These are phyloP conservation scores for Aricia agestis DNA, from an alignment of 1,140 invertebrate genomes.

Conservation along the genomic window DNA sequence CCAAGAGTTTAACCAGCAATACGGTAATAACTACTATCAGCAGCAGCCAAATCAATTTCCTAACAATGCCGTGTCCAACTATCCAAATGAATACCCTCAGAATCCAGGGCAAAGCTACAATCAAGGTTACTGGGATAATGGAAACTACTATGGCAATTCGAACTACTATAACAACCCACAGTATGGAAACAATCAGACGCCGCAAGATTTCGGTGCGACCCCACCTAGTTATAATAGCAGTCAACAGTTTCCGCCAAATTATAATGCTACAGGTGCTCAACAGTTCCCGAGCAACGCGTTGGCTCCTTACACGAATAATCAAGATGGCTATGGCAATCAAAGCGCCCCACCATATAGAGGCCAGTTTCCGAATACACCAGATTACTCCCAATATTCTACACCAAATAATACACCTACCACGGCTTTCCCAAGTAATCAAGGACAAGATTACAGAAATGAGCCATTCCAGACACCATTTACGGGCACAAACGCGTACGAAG, in stretches of 20 bases:
- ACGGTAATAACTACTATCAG: constrained; percentile 59
- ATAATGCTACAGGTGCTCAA: constrained; percentile 36
- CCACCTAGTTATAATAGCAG: constrained; percentile 43
- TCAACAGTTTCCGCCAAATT: constrained; percentile 51
- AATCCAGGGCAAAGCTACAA: constrained; percentile 54
- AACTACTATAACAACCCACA: constrained; percentile 64
- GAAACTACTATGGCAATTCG: constrained; percentile 59
- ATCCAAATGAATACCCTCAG: constrained; percentile 57
- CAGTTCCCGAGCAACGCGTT: constrained; percentile 33
- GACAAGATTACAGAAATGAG: constrained; percentile 32
- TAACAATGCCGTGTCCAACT: constrained; percentile 44
- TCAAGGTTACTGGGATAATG: constrained; percentile 60
- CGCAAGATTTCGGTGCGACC: constrained; percentile 34
- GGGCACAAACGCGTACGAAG: constrained; percentile 39
- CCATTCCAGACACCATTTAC: constrained; percentile 40
- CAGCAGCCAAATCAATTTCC: constrained; percentile 47
- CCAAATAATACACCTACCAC: not conserved
- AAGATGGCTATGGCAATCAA: constrained; percentile 50
- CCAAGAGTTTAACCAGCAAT: constrained; percentile 64
- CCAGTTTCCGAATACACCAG: constrained; percentile 47
- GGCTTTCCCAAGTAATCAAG: constrained; percentile 30
- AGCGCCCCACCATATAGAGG: constrained; percentile 46
- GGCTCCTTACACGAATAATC: constrained; percentile 39
- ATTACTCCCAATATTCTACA: constrained; percentile 48
- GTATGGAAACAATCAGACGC: constrained; percentile 49